Evolutionary conservation across 2,797 vertebrate genomes (phyloP).

Genomic region (Liparis tanakae): DNA sequence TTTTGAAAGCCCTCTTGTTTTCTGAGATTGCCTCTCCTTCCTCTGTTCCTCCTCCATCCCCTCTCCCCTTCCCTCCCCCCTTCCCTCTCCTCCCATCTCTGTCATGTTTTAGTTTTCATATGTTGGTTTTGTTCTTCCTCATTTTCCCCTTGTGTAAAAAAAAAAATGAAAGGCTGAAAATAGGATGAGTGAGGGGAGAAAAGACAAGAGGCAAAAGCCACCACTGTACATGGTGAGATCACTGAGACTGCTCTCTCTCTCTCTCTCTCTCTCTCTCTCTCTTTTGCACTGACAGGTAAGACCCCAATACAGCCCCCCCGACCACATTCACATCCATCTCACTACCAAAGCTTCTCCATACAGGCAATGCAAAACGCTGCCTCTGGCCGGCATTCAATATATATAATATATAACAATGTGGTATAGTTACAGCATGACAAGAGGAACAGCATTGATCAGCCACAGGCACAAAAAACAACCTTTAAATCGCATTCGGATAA

Average conservation of each 20-base stretch:
- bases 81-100: constrained; percentile 51
- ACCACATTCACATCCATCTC: constrained; percentile 74
- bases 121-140: constrained; percentile 82
- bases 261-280: neutral
- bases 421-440: constrained; percentile 57
- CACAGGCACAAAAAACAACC: constrained; percentile 66
- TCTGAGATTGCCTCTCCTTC: constrained; percentile 80
- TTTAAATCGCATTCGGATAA: constrained; percentile 67
- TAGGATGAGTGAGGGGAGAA: constrained; percentile 67
- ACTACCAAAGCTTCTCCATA: constrained; percentile 49
- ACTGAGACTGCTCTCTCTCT: constrained; percentile 54
- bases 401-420: constrained; percentile 62
- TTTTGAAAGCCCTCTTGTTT: constrained; percentile 86
- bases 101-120: constrained; percentile 83
- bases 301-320: constrained; percentile 44
- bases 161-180: constrained; percentile 71
- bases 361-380: constrained; percentile 51
- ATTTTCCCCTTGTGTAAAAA: constrained; percentile 83
- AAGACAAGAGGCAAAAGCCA: constrained; percentile 57
- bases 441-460: constrained; percentile 68
- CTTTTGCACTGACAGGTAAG: constrained; percentile 68
- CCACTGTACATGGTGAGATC: constrained; percentile 65
- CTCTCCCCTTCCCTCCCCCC: constrained; percentile 39
- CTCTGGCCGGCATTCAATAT: constrained; percentile 26
- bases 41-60: constrained; percentile 68